Evolutionary conservation across 2,113 vertebrate genomes (phyloP).

Genomic region (Catagonus wagneri): DNA sequence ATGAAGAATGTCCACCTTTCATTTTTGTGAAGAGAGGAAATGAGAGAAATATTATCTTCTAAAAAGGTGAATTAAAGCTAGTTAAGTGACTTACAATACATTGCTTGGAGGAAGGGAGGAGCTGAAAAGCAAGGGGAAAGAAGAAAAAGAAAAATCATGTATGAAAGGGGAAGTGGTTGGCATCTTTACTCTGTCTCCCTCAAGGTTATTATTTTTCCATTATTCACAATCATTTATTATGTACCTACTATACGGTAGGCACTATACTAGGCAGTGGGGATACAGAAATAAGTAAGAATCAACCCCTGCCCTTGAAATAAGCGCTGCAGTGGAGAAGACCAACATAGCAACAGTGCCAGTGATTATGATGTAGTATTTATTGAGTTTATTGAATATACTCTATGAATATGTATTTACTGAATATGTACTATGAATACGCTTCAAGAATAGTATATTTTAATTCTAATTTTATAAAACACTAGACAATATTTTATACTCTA

Average conservation of each 20-base stretch:
- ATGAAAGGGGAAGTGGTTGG: neutral
- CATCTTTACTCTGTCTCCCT: neutral
- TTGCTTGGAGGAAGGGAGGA: neutral
- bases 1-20: constrained; percentile 84
- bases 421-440: neutral
- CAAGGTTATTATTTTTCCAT: neutral
- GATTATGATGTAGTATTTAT: neutral
- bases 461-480: constrained; percentile 29
- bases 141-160: neutral
- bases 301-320: neutral
- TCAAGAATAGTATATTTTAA: neutral
- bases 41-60: constrained; percentile 54
- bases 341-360: neutral
- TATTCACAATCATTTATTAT: neutral
- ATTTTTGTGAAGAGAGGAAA: constrained; percentile 78
- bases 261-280: neutral
- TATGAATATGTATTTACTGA: neutral
- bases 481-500: neutral
- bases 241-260: neutral
- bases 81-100: neutral
- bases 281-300: neutral
- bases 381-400: neutral
- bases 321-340: neutral
- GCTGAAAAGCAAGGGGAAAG: neutral
- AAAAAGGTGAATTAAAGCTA: constrained; percentile 31